phyloP scores from a whole-genome alignment of 2,113 vertebrate species.

The Arizona elegans region DNA sequence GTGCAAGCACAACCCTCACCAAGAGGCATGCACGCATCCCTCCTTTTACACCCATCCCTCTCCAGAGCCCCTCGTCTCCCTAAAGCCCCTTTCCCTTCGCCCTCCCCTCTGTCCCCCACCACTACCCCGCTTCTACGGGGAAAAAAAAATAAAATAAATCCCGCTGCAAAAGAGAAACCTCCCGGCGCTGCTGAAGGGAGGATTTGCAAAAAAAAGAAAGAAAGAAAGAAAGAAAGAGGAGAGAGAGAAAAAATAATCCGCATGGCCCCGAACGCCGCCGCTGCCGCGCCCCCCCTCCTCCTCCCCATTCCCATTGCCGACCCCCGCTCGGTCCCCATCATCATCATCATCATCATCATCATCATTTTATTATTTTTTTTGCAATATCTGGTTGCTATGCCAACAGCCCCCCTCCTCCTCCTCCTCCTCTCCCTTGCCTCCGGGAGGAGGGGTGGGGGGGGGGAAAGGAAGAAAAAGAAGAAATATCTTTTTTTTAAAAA shows the following conservation, averaged over 20 bases:
- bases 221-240: neutral
- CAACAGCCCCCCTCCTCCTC: conserved; percentile 56
- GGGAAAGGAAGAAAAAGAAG: neutral
- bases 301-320: neutral
- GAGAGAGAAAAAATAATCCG: neutral
- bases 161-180: conserved; percentile 29
- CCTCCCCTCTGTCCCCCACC: neutral
- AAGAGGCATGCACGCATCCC: neutral
- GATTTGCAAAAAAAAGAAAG: neutral
- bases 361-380: neutral
- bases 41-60: neutral
- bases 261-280: neutral
- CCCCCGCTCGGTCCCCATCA: neutral
- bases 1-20: neutral
- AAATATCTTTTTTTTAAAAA: neutral
- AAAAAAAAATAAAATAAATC: neutral
- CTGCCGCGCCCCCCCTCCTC: too few species aligned
- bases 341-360: too few species aligned
- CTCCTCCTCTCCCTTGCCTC: neutral
- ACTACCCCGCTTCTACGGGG: too few species aligned
- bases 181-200: neutral
- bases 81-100: neutral
- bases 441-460: too few species aligned
- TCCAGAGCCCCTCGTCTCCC: neutral
- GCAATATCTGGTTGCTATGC: conserved; percentile 78